Evolutionary conservation across 2,113 vertebrate species (phyloP).

Genomic region (Blennius ocellaris): DNA sequence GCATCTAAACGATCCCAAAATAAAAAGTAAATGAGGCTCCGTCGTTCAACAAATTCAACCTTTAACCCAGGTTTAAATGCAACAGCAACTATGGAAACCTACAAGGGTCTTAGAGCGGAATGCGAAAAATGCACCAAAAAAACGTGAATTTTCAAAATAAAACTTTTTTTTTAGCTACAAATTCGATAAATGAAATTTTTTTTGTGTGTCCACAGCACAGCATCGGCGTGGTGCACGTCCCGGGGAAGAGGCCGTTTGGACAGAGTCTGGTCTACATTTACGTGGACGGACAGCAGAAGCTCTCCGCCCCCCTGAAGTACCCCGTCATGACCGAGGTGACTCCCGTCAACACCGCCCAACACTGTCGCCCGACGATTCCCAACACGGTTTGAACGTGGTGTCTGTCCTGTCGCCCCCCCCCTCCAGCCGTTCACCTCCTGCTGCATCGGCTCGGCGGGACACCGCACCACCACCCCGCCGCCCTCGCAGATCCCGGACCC

Average conservation of each 20-base stretch:
- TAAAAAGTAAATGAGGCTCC: too few species aligned
- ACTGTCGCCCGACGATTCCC: not conserved
- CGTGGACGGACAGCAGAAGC: slow-evolving; percentile 95
- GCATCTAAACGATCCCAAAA: too few species aligned
- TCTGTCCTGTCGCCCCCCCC: too few species aligned
- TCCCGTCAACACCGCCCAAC: not conserved
- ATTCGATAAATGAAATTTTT: not conserved
- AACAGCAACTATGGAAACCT: too few species aligned
- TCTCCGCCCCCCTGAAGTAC: slow-evolving; percentile 93
- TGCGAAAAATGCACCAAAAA: too few species aligned
- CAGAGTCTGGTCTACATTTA: slow-evolving; percentile 96
- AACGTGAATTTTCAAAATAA: too few species aligned
- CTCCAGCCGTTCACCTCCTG: slow-evolving; percentile 92
- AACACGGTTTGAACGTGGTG: too few species aligned
- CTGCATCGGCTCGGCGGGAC: slow-evolving; percentile 97
- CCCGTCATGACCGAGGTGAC: slow-evolving; percentile 96
- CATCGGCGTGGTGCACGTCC: slow-evolving; percentile 92
- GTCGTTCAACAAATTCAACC: too few species aligned
- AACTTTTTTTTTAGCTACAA: too few species aligned
- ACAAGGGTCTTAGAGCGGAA: too few species aligned
- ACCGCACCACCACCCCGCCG: slow-evolving; percentile 96
- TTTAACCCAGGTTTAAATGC: too few species aligned
- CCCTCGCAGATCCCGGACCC: slow-evolving; percentile 97
- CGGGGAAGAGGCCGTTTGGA: slow-evolving; percentile 96
- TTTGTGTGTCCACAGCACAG: slow-evolving; percentile 89